These are phyloP conservation scores for Drosophila borealis DNA, from an alignment of 2,888 invertebrate genomes.

Conservation along the genomic window DNA sequence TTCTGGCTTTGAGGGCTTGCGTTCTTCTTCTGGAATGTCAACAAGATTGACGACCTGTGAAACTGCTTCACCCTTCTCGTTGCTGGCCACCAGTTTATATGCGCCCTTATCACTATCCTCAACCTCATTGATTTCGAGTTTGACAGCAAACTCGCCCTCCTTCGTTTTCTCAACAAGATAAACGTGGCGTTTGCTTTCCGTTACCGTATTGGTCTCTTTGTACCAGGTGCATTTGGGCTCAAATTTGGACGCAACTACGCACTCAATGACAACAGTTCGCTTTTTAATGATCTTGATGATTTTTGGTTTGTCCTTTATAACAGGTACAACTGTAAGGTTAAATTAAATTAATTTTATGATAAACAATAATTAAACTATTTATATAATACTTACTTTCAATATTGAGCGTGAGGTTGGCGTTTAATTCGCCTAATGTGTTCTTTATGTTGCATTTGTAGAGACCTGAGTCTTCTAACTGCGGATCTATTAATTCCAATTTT, in stretches of 20 bases:
- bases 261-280: conserved; percentile 96
- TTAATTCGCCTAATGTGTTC: conserved; percentile 97
- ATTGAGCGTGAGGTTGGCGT: conserved; percentile 98
- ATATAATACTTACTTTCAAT: conserved; percentile 93
- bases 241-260: conserved; percentile 96
- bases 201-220: conserved; percentile 92
- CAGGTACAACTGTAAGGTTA: conserved; percentile 91
- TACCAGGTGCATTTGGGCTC: conserved; percentile 97
- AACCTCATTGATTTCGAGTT: conserved; percentile 95
- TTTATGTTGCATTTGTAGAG: conserved; percentile 99
- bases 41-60: conserved; percentile 95
- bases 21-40: conserved; percentile 91
- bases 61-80: conserved; percentile 96
- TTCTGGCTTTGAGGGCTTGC: conserved; percentile 92
- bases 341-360: neutral
- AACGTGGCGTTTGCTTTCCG: conserved; percentile 86
- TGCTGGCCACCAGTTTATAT: conserved; percentile 95
- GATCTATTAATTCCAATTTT: conserved; percentile 94
- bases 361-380: neutral
- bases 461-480: conserved; percentile 97
- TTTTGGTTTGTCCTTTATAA: conserved; percentile 96
- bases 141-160: conserved; percentile 95
- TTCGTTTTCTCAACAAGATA: conserved; percentile 83
- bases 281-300: conserved; percentile 96
- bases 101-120: conserved; percentile 93